phyloP scores from a whole-genome alignment of 2,113 vertebrate genomes.

The Theristicus caerulescens region DNA sequence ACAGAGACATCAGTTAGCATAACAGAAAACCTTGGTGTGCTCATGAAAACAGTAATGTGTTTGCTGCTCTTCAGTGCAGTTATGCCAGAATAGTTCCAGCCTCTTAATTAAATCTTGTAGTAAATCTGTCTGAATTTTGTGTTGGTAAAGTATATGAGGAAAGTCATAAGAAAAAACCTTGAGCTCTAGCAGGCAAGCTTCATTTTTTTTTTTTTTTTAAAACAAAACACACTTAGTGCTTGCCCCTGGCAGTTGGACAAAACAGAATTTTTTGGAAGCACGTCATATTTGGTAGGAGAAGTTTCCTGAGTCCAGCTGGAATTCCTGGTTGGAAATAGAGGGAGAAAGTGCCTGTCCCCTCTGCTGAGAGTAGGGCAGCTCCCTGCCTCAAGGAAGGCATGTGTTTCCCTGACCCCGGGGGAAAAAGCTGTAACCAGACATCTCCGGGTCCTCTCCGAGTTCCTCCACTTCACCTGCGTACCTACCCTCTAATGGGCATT shows the following conservation, averaged over 20 bases:
- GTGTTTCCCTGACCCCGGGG: accelerated
- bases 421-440: neutral
- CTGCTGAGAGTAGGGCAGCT: neutral
- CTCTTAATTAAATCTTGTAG: neutral
- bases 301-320: neutral
- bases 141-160: neutral
- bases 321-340: neutral
- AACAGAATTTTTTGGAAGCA: neutral
- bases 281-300: neutral
- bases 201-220: neutral
- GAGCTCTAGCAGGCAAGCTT: neutral
- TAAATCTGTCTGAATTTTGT: neutral
- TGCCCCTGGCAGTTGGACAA: neutral
- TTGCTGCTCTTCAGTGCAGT: neutral
- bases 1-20: neutral
- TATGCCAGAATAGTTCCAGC: neutral
- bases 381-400: neutral
- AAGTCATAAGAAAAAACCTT: neutral
- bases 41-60: neutral
- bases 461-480: neutral
- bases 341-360: neutral
- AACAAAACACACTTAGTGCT: neutral
- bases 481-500: accelerated
- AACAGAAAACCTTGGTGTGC: neutral
- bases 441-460: neutral